These are phyloP conservation scores for Dysdera silvatica DNA, from an alignment of 1,140 invertebrate genomes.

Conservation along the genomic window DNA sequence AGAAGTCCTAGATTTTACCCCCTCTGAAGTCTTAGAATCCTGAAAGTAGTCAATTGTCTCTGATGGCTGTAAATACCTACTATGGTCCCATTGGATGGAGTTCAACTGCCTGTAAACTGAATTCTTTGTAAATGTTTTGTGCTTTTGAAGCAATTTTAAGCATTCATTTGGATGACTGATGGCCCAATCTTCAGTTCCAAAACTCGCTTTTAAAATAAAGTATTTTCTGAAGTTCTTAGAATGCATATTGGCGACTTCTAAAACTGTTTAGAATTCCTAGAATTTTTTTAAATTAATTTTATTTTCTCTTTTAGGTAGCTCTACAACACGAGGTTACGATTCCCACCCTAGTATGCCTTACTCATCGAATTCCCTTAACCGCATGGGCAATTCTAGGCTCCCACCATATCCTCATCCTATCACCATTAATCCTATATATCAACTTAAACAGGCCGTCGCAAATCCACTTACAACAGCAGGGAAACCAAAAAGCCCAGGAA, in stretches of 20 bases:
- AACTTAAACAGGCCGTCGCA: conserved; percentile 64
- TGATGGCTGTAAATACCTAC: no score
- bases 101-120: no score
- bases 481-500: conserved; percentile 33
- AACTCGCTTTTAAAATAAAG: no score
- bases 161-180: no score
- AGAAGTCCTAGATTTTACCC: no score
- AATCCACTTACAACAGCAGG: conserved; percentile 37
- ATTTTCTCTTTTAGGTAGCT: conserved; percentile 37
- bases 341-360: conserved; percentile 58
- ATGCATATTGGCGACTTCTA: background rate
- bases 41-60: no score
- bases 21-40: no score
- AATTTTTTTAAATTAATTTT: background rate
- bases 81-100: no score
- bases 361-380: conserved; percentile 51
- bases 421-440: conserved; percentile 67
- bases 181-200: no score
- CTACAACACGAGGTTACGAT: conserved; percentile 38
- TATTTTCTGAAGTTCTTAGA: no score
- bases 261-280: background rate
- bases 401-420: conserved; percentile 81
- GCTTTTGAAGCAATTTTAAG: no score
- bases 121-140: no score
- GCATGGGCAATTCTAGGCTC: conserved; percentile 61